Evolutionary conservation across 2,113 vertebrate genomes (phyloP).

Genomic region (Plotosus lineatus): DNA sequence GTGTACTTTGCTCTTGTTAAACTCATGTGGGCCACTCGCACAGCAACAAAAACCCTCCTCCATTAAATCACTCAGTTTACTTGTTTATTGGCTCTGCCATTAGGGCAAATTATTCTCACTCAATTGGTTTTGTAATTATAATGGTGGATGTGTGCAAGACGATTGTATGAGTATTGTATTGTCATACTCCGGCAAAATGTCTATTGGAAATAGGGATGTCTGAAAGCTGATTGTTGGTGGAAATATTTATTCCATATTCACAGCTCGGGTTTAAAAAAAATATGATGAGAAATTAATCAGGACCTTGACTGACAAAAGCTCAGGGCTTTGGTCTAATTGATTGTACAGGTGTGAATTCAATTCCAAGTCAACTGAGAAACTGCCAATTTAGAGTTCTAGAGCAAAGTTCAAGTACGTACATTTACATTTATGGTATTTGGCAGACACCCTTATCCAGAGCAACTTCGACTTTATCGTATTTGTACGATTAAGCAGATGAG

Average conservation of each 20-base stretch:
- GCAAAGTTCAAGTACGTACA: too few species aligned
- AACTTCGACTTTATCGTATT: too few species aligned
- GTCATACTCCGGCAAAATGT: constrained; percentile 38
- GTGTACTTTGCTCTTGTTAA: constrained; percentile 52
- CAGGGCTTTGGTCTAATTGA: neutral
- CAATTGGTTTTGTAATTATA: constrained; percentile 64
- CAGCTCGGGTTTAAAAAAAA: neutral
- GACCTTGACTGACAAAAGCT: too few species aligned
- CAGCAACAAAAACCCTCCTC: constrained; percentile 51
- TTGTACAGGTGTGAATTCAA: neutral
- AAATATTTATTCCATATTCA: constrained; percentile 2
- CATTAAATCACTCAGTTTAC: constrained; percentile 63
- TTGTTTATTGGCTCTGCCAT: constrained; percentile 64
- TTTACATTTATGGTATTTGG: too few species aligned
- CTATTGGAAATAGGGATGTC: constrained; percentile 26
- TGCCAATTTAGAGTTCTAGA: neutral
- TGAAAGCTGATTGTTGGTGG: constrained; percentile 40
- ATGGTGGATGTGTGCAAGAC: constrained; percentile 52
- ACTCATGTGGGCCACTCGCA: constrained; percentile 55
- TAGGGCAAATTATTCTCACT: constrained; percentile 65
- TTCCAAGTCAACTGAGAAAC: neutral
- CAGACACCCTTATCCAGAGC: too few species aligned
- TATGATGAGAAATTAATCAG: too few species aligned
- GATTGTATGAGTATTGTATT: constrained; percentile 37
- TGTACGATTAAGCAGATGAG: too few species aligned